phyloP scores from a whole-genome alignment of 2,797 vertebrate species.

The Argentina silus region DNA sequence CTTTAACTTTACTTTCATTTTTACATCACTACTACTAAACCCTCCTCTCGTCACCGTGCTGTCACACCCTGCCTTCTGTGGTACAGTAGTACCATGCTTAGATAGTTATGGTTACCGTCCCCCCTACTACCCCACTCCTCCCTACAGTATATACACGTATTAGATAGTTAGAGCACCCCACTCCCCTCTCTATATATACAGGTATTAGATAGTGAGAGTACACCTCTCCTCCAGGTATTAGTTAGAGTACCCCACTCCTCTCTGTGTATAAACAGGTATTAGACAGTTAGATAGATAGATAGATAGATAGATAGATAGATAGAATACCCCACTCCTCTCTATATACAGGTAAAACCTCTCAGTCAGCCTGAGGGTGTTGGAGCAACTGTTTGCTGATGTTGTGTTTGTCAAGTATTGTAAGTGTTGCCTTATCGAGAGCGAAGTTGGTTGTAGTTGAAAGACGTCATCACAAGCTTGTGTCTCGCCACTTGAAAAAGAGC shows the following conservation, averaged over 20 bases:
- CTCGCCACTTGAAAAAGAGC: slow-evolving; percentile 50
- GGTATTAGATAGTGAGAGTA: too few species aligned
- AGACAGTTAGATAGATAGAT: too few species aligned
- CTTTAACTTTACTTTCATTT: too few species aligned
- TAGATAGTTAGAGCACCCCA: too few species aligned
- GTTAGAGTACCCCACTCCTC: too few species aligned
- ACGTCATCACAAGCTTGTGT: slow-evolving; percentile 42
- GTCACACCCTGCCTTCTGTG: not conserved
- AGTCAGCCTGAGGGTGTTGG: slow-evolving; percentile 28
- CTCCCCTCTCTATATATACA: too few species aligned
- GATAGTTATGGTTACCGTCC: too few species aligned
- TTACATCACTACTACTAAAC: too few species aligned
- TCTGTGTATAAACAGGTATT: too few species aligned
- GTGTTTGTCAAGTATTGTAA: slow-evolving; percentile 54
- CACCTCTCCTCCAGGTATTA: too few species aligned
- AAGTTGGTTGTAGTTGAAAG: slow-evolving; percentile 52
- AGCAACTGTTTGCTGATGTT: slow-evolving; percentile 50
- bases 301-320: not conserved
- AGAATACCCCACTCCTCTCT: slow-evolving; percentile 57
- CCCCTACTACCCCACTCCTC: too few species aligned
- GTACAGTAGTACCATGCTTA: not conserved
- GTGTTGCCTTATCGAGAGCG: slow-evolving; percentile 70
- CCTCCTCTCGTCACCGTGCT: slow-evolving; percentile 15
- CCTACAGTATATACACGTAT: too few species aligned
- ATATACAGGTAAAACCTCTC: slow-evolving; percentile 39